Evolutionary conservation across 2,888 invertebrate species (phyloP), one percentile per base, ranked within the genome.

Genomic region (Automeris io): DNA sequence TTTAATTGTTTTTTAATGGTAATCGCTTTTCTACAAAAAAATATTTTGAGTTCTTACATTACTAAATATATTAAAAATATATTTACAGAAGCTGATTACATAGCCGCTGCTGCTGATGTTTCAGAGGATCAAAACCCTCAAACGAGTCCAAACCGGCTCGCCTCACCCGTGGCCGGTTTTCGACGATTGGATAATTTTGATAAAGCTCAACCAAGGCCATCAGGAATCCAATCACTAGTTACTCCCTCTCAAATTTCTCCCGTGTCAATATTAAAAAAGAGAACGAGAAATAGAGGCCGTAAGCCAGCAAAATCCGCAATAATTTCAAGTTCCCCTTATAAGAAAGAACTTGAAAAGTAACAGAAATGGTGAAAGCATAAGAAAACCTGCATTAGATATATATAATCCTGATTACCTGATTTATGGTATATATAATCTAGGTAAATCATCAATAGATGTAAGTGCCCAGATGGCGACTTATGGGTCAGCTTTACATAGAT

Each of bases 401-500:
- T n/a, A n/a, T n/a, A n/a, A n/a, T n/a, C n/a, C n/a, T n/a, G n/a
- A n/a, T n/a, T n/a, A n/a, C n/a, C n/a, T n/a, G n/a, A n/a, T n/a
- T n/a, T n/a, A 7, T 29, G 2, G 2, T 11, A 7, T 11, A 11
- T 4, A 29, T 29, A 11, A 29, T 29, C 11, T 12, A 11, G 11
- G 12, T 7, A 29, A 29, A 33, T 16, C 9, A 8, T 29, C 11
- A 47, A 47, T 47, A 29, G 46, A 52, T 35, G 2, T 46, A 1
- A 43, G 44, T 36, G 50, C 46, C 33, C 47, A 51, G 33, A 46
- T 49, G 46, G 46, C 44, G 3, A 37, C 51, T 13, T 47, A 49
- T 33, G 38, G 42, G 1, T 42, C 43, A 9, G 45, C 50, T 6
- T 33, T 48, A 22, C 29, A 47, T 1, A 36, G 43, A 25, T 46